These are phyloP conservation scores for Lypha dubia DNA, from an alignment of 2,888 invertebrate species.

Conservation along the genomic window DNA sequence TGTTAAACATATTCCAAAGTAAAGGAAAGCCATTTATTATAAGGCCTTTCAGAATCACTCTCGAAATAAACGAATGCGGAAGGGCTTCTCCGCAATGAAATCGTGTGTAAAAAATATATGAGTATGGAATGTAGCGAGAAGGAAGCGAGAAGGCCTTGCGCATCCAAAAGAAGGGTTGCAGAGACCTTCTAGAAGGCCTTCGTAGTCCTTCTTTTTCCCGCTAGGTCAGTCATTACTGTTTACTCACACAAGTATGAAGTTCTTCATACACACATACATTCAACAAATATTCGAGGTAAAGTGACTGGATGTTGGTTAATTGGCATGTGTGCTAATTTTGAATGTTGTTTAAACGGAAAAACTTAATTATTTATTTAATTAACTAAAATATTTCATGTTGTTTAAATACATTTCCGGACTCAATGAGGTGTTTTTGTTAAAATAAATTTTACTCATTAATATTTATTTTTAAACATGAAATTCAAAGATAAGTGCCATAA, in stretches of 20 bases:
- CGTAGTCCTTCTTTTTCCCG: no score
- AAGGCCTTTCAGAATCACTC: no score
- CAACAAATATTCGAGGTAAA: not conserved
- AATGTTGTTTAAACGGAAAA: conserved; percentile 61
- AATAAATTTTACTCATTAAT: conserved; percentile 10
- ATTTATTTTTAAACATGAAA: not conserved
- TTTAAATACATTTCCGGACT: conserved; percentile 55
- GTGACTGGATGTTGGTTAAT: not conserved
- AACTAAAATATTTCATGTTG: conserved; percentile 58
- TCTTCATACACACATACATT: conserved; percentile 8
- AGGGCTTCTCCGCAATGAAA: no score
- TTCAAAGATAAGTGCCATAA: not conserved
- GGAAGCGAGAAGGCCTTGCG: no score
- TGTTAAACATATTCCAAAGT: no score
- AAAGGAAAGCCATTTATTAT: no score
- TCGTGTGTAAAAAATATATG: no score
- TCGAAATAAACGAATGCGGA: no score
- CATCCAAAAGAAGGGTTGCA: no score
- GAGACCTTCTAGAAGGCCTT: no score
- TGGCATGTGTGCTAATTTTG: conserved; percentile 21
- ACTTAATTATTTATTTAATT: conserved; percentile 69
- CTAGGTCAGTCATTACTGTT: not conserved
- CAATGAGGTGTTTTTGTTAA: conserved; percentile 25
- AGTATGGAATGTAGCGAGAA: no score
- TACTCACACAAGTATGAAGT: not conserved